Conservation (phyloP, 2,888 invertebrate genomes). For the Chrysina gloriosa region DNA sequence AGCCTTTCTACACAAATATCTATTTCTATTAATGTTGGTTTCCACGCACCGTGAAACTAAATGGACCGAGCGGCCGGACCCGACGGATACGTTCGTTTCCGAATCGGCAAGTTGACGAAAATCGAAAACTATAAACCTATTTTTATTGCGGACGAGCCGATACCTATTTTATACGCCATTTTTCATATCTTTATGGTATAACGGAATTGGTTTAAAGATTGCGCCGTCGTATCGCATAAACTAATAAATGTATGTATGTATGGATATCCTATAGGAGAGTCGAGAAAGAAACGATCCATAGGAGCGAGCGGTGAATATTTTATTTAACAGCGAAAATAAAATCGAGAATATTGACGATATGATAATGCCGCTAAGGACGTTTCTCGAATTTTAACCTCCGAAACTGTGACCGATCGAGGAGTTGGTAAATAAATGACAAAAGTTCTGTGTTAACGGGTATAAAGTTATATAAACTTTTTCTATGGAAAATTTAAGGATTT, state of each 20-base stretch:
- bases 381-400: no score
- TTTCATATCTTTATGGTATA: conserved; percentile 35
- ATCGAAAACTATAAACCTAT: conserved; percentile 37
- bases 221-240: conserved; percentile 5
- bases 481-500: no score
- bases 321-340: background rate
- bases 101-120: conserved; percentile 24
- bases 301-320: background rate
- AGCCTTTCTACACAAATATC: no score
- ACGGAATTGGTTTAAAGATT: conserved; percentile 23
- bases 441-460: no score
- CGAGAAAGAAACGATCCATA: background rate
- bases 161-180: conserved; percentile 34
- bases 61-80: background rate
- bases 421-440: no score
- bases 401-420: no score
- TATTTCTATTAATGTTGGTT: conserved; percentile 22
- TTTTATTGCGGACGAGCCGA: conserved; percentile 24
- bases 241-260: conserved; percentile 18
- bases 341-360: no score
- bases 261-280: background rate
- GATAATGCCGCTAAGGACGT: no score
- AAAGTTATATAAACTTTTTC: no score
- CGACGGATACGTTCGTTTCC: background rate
- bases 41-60: conserved; percentile 21